phyloP scores from a whole-genome alignment of 2,113 vertebrate species.

The Eidolon helvum region DNA sequence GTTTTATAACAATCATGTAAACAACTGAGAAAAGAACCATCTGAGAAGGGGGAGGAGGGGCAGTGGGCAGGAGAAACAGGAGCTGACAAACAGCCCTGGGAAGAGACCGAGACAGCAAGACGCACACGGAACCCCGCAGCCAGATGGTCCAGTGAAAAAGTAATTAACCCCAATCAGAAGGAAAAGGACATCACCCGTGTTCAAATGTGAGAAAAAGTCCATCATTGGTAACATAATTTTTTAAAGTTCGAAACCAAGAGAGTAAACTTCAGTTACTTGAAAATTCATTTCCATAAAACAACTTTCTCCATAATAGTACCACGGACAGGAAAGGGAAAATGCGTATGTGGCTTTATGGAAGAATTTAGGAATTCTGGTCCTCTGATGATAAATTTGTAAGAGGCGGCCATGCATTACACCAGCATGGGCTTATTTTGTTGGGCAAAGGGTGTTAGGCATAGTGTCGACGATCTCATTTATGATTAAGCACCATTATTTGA shows the following conservation, averaged over 20 bases:
- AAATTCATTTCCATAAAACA: background rate
- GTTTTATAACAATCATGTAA: background rate
- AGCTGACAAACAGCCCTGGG: background rate
- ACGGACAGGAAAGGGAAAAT: background rate
- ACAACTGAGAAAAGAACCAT: background rate
- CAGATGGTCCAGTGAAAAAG: accelerated
- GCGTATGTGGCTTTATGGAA: background rate
- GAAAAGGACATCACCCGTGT: background rate
- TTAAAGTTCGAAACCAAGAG: background rate
- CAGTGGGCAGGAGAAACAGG: accelerated
- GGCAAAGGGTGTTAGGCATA: background rate
- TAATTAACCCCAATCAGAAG: background rate
- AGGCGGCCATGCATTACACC: accelerated
- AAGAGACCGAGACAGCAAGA: background rate
- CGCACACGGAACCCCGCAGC: background rate
- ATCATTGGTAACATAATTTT: accelerated
- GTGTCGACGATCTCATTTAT: background rate
- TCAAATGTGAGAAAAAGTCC: background rate
- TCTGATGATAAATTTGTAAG: background rate
- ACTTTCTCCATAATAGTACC: background rate
- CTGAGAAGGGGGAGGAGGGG: background rate
- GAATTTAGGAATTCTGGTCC: background rate
- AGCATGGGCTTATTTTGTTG: background rate
- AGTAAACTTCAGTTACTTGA: background rate
- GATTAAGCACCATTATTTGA: background rate